Evolutionary conservation across 2,888 invertebrate genomes (phyloP).

Genomic region (Ormia ochracea): DNA sequence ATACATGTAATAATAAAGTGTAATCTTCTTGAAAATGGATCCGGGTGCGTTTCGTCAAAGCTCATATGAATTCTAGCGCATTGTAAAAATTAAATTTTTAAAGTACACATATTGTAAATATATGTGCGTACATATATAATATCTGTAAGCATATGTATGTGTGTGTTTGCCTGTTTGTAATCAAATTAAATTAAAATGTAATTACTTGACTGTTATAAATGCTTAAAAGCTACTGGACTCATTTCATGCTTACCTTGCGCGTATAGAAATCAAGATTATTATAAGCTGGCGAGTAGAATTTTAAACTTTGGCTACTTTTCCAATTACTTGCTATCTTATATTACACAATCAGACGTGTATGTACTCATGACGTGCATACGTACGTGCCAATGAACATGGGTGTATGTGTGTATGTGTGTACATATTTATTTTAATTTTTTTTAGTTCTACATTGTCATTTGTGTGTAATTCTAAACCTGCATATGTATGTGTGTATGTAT

Average conservation of each 20-base stretch:
- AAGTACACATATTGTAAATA: too few species aligned
- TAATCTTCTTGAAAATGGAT: too few species aligned
- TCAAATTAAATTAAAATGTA: not conserved
- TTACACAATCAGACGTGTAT: too few species aligned
- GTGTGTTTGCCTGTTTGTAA: not conserved
- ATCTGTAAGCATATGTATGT: too few species aligned
- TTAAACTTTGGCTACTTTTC: not conserved
- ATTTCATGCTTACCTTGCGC: slow-evolving; percentile 25
- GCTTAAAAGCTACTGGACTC: not conserved
- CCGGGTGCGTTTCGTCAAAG: too few species aligned
- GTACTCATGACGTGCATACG: not conserved
- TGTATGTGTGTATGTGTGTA: not conserved
- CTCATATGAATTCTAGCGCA: too few species aligned
- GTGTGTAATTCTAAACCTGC: not conserved
- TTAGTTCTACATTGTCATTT: slow-evolving; percentile 25
- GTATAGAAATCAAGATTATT: slow-evolving; percentile 31
- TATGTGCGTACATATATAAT: too few species aligned
- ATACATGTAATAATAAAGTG: too few species aligned
- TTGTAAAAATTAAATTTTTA: too few species aligned
- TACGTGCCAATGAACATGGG: too few species aligned
- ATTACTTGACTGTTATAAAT: not conserved
- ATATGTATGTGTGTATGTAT: not conserved
- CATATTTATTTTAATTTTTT: slow-evolving; percentile 8
- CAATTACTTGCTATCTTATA: too few species aligned
- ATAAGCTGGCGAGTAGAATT: slow-evolving; percentile 31